phyloP scores from a whole-genome alignment of 2,113 vertebrate species.

The Coracopsis vasa region DNA sequence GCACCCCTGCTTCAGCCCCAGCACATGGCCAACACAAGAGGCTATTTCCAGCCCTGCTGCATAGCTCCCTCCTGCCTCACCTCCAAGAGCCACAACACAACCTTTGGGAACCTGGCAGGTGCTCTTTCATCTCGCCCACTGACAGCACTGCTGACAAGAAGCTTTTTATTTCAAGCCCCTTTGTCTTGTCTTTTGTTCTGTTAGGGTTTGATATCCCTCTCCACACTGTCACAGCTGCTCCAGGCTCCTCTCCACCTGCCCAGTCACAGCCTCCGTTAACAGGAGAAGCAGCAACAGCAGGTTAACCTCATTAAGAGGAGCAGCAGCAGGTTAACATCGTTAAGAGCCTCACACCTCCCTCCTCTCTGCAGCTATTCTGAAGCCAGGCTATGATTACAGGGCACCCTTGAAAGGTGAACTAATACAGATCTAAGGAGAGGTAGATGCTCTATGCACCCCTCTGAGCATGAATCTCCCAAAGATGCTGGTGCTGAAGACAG shows the following conservation, averaged over 20 bases:
- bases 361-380: not conserved
- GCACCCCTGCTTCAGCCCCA: not conserved
- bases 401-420: not conserved
- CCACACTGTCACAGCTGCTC: not conserved
- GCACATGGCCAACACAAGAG: accelerated
- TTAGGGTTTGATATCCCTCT: not conserved
- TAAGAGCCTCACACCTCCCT: not conserved
- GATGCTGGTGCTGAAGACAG: not conserved
- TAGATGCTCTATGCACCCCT: not conserved
- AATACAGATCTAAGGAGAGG: not conserved
- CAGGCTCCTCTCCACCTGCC: not conserved
- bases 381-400: not conserved
- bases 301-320: not conserved
- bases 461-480: accelerated
- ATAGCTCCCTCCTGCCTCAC: not conserved
- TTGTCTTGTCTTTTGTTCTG: not conserved
- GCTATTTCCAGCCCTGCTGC: not conserved
- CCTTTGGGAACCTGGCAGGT: not conserved
- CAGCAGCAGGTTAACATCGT: not conserved
- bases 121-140: not conserved
- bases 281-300: not conserved
- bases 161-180: not conserved
- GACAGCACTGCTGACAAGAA: not conserved
- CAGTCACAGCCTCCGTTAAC: not conserved
- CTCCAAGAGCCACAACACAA: not conserved